phyloP scores from a whole-genome alignment of 1,140 invertebrate genomes.

The Dendroctonus ponderosae region DNA sequence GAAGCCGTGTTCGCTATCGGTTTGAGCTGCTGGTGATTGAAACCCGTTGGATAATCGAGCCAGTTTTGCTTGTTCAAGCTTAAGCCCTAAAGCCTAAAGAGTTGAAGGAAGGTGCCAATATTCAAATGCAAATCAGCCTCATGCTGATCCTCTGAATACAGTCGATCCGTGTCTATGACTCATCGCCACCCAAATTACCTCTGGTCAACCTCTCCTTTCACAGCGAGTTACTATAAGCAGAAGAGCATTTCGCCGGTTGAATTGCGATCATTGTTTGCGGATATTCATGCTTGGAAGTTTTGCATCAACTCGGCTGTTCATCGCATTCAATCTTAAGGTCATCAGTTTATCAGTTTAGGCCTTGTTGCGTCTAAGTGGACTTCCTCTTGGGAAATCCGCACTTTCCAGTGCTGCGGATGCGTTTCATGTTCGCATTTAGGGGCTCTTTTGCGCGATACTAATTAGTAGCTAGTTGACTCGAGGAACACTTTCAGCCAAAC shows the following conservation, averaged over 20 bases:
- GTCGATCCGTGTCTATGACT: constrained; percentile 12
- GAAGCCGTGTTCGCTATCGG: too few species aligned
- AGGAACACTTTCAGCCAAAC: neutral
- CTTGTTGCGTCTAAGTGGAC: neutral
- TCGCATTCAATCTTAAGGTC: neutral
- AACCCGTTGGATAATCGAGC: too few species aligned
- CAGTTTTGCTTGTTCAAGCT: neutral
- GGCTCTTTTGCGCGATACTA: neutral
- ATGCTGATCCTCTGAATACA: constrained; percentile 2
- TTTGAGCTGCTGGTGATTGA: too few species aligned
- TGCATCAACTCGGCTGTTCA: too few species aligned
- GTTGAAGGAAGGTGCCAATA: neutral
- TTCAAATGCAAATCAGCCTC: constrained; percentile 11
- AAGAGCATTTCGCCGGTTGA: neutral
- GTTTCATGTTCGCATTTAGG: too few species aligned
- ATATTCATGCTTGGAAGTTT: too few species aligned
- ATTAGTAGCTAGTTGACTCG: neutral
- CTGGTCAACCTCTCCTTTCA: constrained; percentile 22
- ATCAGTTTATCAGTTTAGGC: neutral
- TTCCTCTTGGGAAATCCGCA: too few species aligned
- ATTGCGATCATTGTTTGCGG: too few species aligned
- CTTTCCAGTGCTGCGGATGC: too few species aligned
- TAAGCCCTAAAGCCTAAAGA: neutral
- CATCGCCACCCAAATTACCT: constrained; percentile 13
- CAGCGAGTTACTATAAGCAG: constrained; percentile 10